Percentiles rank a stretch among this genome's conserved stretches.
phyloP scores from a whole-genome alignment of 2,113 vertebrate species.

The Cathartes aura region DNA sequence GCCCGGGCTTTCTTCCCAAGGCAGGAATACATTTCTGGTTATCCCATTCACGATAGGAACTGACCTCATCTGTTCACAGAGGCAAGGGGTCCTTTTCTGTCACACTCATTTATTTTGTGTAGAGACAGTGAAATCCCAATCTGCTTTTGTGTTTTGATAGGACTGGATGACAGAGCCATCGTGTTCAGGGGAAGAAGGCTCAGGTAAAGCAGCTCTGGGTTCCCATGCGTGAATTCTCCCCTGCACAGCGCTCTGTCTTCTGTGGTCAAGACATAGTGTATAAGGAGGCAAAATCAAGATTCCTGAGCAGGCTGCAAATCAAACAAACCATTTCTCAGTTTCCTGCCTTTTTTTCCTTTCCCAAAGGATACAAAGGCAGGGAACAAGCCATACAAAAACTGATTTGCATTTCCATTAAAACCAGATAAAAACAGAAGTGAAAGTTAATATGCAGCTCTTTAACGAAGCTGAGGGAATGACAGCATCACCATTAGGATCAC shows the following conservation, averaged over 20 bases:
- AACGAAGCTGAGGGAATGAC: background rate
- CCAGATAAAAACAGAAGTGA: background rate
- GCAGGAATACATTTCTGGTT: background rate
- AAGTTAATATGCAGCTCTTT: background rate
- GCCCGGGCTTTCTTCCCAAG: background rate
- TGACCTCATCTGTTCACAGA: background rate
- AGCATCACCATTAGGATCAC: background rate
- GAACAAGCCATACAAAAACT: background rate
- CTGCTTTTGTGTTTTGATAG: background rate
- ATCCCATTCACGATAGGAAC: background rate
- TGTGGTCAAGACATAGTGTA: fast-evolving
- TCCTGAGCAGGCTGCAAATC: background rate
- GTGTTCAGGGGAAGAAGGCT: background rate
- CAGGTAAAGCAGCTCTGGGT: background rate
- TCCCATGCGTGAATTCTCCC: background rate
- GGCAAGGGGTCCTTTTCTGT: background rate
- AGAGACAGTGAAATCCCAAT: background rate
- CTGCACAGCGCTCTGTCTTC: background rate
- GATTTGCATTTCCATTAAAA: conserved; percentile 7
- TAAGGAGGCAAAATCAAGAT: background rate
- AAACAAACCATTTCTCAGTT: background rate
- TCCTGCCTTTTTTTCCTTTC: background rate
- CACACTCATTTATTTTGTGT: background rate
- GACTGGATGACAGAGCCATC: background rate
- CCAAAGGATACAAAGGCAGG: background rate